Percentiles rank a stretch among this genome's conserved stretches.
Evolutionary conservation across 2,797 vertebrate species (phyloP).

Genomic region (Danio aesculapii): DNA sequence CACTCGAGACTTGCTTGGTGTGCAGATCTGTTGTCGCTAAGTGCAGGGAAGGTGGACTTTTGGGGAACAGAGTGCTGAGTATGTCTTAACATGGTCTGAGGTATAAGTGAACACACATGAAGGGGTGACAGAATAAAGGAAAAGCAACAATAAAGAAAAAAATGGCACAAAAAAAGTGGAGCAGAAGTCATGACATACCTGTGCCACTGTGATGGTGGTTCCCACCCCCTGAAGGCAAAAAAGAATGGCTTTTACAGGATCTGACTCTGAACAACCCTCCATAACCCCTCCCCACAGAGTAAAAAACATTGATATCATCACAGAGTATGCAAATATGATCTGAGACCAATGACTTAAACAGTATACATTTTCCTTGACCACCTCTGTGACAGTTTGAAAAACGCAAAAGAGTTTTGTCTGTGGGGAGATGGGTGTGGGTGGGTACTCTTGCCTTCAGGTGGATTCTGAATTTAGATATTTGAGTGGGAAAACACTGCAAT

Average conservation of each 20-base stretch:
- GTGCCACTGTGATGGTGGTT: slow-evolving; percentile 90
- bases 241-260: slow-evolving; percentile 90
- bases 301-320: slow-evolving; percentile 66
- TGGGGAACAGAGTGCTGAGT: slow-evolving; percentile 35
- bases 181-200: slow-evolving; percentile 88
- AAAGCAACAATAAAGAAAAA: slow-evolving; percentile 60
- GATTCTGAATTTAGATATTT: slow-evolving; percentile 60
- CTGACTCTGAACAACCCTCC: slow-evolving; percentile 82
- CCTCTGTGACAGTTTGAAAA: slow-evolving; percentile 47
- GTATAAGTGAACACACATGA: slow-evolving; percentile 76
- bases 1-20: neutral
- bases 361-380: slow-evolving; percentile 42
- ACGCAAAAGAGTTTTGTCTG: slow-evolving; percentile 67
- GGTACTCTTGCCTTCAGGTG: slow-evolving; percentile 80
- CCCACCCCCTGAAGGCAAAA: slow-evolving; percentile 91
- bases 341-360: slow-evolving; percentile 35
- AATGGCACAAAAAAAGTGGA: slow-evolving; percentile 69
- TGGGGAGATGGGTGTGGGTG: slow-evolving; percentile 75
- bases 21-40: neutral
- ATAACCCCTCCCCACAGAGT: slow-evolving; percentile 81
- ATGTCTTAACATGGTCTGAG: slow-evolving; percentile 62
- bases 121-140: slow-evolving; percentile 73
- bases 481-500: slow-evolving; percentile 58
- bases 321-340: slow-evolving; percentile 65
- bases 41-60: slow-evolving; percentile 9